Evolutionary conservation across 2,113 vertebrate species (phyloP), one percentile per base, ranked within the genome.

Genomic region (Megaleporinus macrocephalus): DNA sequence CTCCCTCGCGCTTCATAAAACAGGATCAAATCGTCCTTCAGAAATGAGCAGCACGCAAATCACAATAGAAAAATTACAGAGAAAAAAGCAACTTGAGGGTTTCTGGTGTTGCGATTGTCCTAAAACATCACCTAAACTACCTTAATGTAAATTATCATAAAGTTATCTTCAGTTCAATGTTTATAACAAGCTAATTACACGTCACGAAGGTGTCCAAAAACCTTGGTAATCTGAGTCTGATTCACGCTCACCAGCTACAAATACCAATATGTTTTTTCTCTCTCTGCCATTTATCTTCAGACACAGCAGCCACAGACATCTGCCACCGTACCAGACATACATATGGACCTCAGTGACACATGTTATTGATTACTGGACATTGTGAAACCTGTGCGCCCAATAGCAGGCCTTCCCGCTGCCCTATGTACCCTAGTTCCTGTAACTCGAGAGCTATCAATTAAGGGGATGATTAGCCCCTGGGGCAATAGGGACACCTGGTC

Each of bases 351-450:
- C 29, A 2, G 53, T n/a, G 73, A 33, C 74, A 44, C 73, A 65
- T 78, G 82, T 79, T 81, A 82, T 75, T 75, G 85, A 82, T 86
- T 73, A 79, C 47, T 41, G 30, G 55, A 14, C 62, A 41, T 49
- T 57, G 65, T 53, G 51, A 76, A 73, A 75, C 24, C 70, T 80
- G 47, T 0, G 2, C 24, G 15, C 73, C 41, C 73, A 59, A 26
- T 71, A 73, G 75, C 27, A 20, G 49, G 71, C 66, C 65, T 83
- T 69, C 24, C 20, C 11, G 66, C 44, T 73, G 62, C 63, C 65
- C 53, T 69, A 14, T 61, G 73, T n/a, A 72, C 65, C 79, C 79
- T 65, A 62, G 59, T 84, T 84, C 62, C 70, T 76, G 82, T 78
- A 86, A 87, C 73, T 51, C 22, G 78, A 84, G 72, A 79, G 53